Evolutionary conservation across 2,888 invertebrate genomes (phyloP), one percentile per base, ranked within the genome.

Genomic region (Acrobeloides nanus): DNA sequence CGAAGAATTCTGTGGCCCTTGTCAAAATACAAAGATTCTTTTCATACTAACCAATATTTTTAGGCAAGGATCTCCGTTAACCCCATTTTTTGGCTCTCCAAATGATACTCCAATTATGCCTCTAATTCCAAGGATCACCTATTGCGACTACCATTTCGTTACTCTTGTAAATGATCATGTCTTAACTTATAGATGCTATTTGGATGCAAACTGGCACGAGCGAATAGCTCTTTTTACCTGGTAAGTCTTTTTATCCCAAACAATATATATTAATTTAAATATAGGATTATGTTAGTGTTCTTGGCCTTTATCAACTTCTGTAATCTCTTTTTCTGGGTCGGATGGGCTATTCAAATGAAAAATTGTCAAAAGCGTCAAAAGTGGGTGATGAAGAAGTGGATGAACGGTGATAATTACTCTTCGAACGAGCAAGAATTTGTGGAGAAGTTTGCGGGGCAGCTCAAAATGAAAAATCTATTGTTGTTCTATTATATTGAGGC

Each of bases 101-200:
- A 20, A 27, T 21, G 21, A n/a, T 15, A 21, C 1, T 17, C n/a
- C 31, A 8, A 24, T 49, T 15, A 48, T 51, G 25, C 52, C 52
- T 20, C 37, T 51, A 17, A 55, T 51, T 21, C 52, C 52, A 54
- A 51, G n/a, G n/a, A n/a, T n/a, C n/a, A n/a, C n/a, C n/a, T n/a
- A n/a, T n/a, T n/a, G n/a, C n/a, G n/a, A n/a, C 32, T 51, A 51
- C 37, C 52, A 51, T 8, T 51, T 55, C 15, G 55, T 51, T 15
- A 52, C 55, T 2, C 26, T 51, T 12, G 55, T 52, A 18, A 51
- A 51, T 25, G 34, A 37, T 15, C 52, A 51, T 12, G 24, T 39
- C 0, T 24, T 51, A 5, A 51, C 52, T 12, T 51, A 51, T 38
- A 41, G 52, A 26, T 51, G 52, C n/a, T n/a, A n/a, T n/a, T n/a